A percentile compares a stretch with the other conserved stretches of the same genome.
Evolutionary conservation across 2,797 vertebrate genomes (phyloP).

Genomic region (Sebastes baramenuke): DNA sequence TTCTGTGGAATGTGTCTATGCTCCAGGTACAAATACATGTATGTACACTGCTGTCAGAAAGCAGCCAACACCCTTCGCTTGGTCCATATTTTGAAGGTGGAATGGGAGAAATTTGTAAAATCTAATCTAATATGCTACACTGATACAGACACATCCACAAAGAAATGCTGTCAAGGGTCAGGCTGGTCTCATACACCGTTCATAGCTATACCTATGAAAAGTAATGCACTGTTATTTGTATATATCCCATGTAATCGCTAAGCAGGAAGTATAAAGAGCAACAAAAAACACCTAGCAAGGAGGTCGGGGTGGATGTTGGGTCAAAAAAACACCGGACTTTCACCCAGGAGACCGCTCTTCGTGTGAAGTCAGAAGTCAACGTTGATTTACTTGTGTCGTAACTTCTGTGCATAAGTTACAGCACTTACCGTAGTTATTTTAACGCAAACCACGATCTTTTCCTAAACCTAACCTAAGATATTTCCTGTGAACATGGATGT

Average conservation of each 20-base stretch:
- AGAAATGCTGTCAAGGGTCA: not conserved
- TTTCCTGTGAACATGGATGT: too few species aligned
- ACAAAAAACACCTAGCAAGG: too few species aligned
- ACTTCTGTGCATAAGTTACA: too few species aligned
- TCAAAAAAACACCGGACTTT: too few species aligned
- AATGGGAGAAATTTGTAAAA: not conserved
- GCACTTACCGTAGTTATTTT: too few species aligned
- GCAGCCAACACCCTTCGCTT: not conserved
- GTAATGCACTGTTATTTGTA: not conserved
- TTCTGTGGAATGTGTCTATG: conserved; percentile 67
- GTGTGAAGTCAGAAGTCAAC: too few species aligned
- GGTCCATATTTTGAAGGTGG: not conserved
- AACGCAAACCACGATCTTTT: too few species aligned
- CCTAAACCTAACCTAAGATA: too few species aligned
- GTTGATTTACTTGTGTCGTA: too few species aligned
- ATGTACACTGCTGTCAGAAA: not conserved
- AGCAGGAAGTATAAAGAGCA: not conserved
- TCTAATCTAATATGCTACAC: not conserved
- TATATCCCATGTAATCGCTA: not conserved
- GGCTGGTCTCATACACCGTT: not conserved
- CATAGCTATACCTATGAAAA: not conserved
- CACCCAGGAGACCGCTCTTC: too few species aligned
- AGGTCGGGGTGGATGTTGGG: too few species aligned
- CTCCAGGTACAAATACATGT: conserved; percentile 26
- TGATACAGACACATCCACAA: not conserved